A percentile compares a stretch with the other conserved stretches of the same genome.
Evolutionary conservation across 2,113 vertebrate species (phyloP).

Genomic region (Noturus placidus): DNA sequence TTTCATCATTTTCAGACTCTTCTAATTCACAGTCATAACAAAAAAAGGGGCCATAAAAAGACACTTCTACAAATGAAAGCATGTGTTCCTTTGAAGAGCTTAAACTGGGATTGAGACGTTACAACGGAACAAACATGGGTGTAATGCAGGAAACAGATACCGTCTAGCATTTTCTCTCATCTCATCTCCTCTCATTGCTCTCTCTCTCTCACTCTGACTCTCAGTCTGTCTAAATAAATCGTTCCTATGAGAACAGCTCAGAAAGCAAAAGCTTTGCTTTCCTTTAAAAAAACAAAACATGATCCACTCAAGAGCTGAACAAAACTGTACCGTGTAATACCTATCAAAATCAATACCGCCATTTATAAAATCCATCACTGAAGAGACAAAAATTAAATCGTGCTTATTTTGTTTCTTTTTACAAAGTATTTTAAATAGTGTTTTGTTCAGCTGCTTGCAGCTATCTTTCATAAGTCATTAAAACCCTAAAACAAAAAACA

Average conservation of each 20-base stretch:
- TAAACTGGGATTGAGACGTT: slow-evolving; percentile 12
- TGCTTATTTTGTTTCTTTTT: slow-evolving; percentile 65
- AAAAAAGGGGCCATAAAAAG: slow-evolving; percentile 18
- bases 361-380: slow-evolving; percentile 40
- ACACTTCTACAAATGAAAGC: slow-evolving; percentile 28
- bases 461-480: slow-evolving; percentile 71
- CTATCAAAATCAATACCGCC: slow-evolving; percentile 47
- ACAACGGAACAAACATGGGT: slow-evolving; percentile 7
- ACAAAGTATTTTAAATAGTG: slow-evolving; percentile 85
- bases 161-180: slow-evolving; percentile 6
- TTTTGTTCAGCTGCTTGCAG: slow-evolving; percentile 91
- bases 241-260: slow-evolving; percentile 44
- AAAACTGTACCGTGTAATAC: slow-evolving; percentile 31
- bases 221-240: slow-evolving; percentile 33
- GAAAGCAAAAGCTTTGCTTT: slow-evolving; percentile 44
- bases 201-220: not conserved
- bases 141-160: slow-evolving; percentile 28
- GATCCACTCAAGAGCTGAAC: slow-evolving; percentile 16
- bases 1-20: slow-evolving; percentile 28
- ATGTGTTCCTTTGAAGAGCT: slow-evolving; percentile 30
- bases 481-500: slow-evolving; percentile 61
- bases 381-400: slow-evolving; percentile 62
- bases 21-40: slow-evolving; percentile 33
- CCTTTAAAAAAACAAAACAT: not conserved
- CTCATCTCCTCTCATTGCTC: not conserved